Base-by-base conservation (phyloP, 2,113 vertebrate species). In the Vulpes ferrilata region DNA sequence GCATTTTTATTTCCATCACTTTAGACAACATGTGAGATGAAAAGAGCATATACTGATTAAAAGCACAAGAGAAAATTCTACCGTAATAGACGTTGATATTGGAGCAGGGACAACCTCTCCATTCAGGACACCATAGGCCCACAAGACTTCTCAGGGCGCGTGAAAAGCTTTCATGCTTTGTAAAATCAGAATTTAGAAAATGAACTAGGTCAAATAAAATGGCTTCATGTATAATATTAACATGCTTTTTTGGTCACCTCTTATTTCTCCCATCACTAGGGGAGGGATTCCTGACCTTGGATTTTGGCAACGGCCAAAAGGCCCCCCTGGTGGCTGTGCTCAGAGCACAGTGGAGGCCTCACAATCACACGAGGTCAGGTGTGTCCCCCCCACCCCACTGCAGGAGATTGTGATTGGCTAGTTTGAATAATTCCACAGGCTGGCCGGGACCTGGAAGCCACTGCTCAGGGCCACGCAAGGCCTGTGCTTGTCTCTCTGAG, bases 181-280 rank as follows among this genome's bases (percentile, higher is more conserved):
- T 22, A 78, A 95, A 90, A 91, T 82, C 8, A 65, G 51, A 89
- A 81, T 92, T 93, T 78, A 82, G 69, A 59, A 84, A 78, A 76
- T 60, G 12, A 92, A 10, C 9, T 5, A 59, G 0, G n/a, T 78
- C 11, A 92, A 87, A 95, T 6, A 76, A 88, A 88, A 32, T 51
- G 2, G 23, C 64, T 79, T 91, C 43, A 32, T 53, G 1, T 76
- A 35, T 62, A 76, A 73, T 60, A 35, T 27, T 62, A 78, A 35
- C 22, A 57, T 22, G 5, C 48, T 71, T 9, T 69, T 92, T 62
- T 48, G 27, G 76, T 81, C 15, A 1, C 13, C n/a, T 76, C 9
- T 7, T 65, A 30, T 27, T 73, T 51, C 59, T 53, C 20, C 32
- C 27, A 48, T 25, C 13, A 4, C 2, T 23, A 25, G 92, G 8